phyloP scores from a whole-genome alignment of 2,888 invertebrate species.

The Hypomecis atomaria region DNA sequence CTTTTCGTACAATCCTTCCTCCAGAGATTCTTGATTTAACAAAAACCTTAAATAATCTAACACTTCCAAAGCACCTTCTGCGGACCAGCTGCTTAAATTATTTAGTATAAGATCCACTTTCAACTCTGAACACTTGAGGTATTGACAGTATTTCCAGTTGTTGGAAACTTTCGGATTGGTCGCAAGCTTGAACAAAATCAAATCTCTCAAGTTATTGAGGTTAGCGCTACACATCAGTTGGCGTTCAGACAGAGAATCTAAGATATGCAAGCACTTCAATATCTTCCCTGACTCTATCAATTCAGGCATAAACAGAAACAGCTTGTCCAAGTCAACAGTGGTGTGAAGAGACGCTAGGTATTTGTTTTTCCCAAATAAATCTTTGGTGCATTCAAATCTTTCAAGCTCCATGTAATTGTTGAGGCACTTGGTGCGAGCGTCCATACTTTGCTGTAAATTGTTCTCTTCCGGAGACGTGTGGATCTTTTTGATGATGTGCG shows the following conservation, averaged over 20 bases:
- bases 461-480: conserved; percentile 82
- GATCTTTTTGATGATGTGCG: conserved; percentile 87
- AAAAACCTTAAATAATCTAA: conserved; percentile 79
- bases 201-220: conserved; percentile 83
- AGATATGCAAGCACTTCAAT: conserved; percentile 78
- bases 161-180: conserved; percentile 75
- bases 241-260: conserved; percentile 85
- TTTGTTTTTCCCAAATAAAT: conserved; percentile 83
- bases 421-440: conserved; percentile 84
- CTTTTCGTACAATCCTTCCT: conserved; percentile 71
- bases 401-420: conserved; percentile 85
- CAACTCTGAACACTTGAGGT: conserved; percentile 78
- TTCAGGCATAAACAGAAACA: conserved; percentile 80
- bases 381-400: conserved; percentile 81
- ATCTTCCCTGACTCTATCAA: conserved; percentile 75
- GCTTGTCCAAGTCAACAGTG: conserved; percentile 77
- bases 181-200: conserved; percentile 85
- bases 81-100: conserved; percentile 83
- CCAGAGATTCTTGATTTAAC: conserved; percentile 67
- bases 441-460: conserved; percentile 78
- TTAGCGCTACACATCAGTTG: conserved; percentile 79
- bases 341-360: conserved; percentile 86
- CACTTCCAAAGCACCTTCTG: conserved; percentile 81
- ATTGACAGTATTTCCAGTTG: conserved; percentile 81
- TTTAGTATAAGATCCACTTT: conserved; percentile 81